phyloP scores from a whole-genome alignment of 2,797 vertebrate genomes.

The Girardinus metallicus region DNA sequence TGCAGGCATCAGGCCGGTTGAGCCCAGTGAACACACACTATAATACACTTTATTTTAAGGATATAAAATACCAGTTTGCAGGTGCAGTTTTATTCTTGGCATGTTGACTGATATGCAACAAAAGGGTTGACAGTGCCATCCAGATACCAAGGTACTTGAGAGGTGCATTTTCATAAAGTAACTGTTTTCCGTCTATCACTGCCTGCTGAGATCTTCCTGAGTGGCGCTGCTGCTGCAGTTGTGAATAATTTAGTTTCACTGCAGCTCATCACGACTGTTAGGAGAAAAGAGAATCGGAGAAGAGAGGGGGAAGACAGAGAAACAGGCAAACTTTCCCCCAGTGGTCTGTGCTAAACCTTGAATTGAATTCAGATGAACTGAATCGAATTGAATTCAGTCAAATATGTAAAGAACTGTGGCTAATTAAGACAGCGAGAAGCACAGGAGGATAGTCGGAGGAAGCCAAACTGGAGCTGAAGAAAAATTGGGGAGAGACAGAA shows the following conservation, averaged over 20 bases:
- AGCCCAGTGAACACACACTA: constrained; percentile 21
- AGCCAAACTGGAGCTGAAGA: constrained; percentile 35
- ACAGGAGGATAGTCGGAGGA: constrained; percentile 25
- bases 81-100: constrained; percentile 15
- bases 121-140: constrained; percentile 24
- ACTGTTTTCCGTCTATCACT: constrained; percentile 54
- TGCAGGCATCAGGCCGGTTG: neutral
- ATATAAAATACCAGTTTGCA: constrained; percentile 21
- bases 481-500: constrained; percentile 32
- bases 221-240: constrained; percentile 62
- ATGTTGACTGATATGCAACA: constrained; percentile 40
- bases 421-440: constrained; percentile 52
- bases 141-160: constrained; percentile 52
- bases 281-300: constrained; percentile 49
- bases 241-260: constrained; percentile 77
- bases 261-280: constrained; percentile 59
- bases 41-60: constrained; percentile 13
- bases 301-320: constrained; percentile 23
- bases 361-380: constrained; percentile 35
- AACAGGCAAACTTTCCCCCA: constrained; percentile 20
- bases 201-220: constrained; percentile 49
- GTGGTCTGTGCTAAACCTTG: constrained; percentile 23
- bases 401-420: constrained; percentile 39
- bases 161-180: constrained; percentile 61
- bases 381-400: constrained; percentile 41